Percentiles rank a stretch among this genome's conserved stretches.
These are phyloP conservation scores for Sciurus vulgaris DNA, from an alignment of 2,797 vertebrate genomes.

Conservation along the genomic window DNA sequence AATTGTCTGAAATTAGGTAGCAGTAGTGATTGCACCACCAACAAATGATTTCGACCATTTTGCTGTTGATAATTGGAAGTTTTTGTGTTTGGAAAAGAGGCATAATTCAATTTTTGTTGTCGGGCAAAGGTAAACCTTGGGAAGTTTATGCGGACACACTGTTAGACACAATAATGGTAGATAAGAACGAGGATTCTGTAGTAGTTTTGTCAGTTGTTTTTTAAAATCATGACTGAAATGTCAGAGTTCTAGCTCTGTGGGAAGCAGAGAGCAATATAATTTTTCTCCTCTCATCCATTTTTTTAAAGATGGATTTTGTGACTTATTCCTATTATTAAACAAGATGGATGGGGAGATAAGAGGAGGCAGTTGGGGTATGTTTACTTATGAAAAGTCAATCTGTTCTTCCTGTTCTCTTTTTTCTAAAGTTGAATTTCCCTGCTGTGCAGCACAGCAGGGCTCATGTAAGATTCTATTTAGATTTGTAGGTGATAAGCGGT, in stretches of 20 bases:
- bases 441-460: not conserved
- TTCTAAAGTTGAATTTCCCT: constrained; percentile 43
- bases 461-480: not conserved
- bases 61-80: not conserved
- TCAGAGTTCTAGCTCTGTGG: not conserved
- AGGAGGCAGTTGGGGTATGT: constrained; percentile 30
- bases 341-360: not conserved
- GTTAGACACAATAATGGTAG: not conserved
- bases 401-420: not conserved
- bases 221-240: not conserved
- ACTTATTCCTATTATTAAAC: not conserved
- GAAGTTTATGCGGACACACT: not conserved
- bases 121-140: not conserved
- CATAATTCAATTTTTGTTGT: constrained; percentile 20
- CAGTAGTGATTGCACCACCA: not conserved
- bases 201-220: not conserved
- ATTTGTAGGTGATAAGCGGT: not conserved
- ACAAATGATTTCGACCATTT: not conserved
- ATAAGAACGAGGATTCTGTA: not conserved
- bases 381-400: constrained; percentile 59
- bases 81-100: not conserved
- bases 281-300: not conserved
- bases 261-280: not conserved
- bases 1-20: not conserved
- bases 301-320: not conserved